Percentiles rank a stretch among this genome's conserved stretches.
Conservation (phyloP, 2,888 invertebrate species). For the Chaetoderma sp. region DNA sequence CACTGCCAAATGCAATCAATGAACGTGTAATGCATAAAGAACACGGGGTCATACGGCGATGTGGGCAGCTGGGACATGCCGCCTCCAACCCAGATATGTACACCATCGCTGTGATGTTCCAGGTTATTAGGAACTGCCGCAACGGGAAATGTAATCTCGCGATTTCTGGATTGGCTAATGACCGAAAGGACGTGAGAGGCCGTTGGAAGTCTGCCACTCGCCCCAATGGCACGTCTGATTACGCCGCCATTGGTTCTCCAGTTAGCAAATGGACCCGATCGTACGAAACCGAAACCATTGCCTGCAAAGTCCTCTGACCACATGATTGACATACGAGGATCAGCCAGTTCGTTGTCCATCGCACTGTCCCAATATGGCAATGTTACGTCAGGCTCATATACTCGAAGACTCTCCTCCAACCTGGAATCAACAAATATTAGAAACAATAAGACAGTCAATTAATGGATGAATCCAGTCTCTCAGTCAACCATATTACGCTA, state of each 20-base stretch:
- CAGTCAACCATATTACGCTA: too few species aligned
- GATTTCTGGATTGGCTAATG: constrained; percentile 18
- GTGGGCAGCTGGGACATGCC: constrained; percentile 51
- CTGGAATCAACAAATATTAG: constrained; percentile 30
- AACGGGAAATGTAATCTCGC: constrained; percentile 43
- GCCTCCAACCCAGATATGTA: constrained; percentile 53
- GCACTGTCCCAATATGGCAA: constrained; percentile 59
- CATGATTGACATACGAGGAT: constrained; percentile 45
- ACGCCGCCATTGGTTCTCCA: constrained; percentile 48
- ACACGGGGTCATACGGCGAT: constrained; percentile 52
- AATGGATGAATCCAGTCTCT: too few species aligned
- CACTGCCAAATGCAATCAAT: constrained; percentile 51
- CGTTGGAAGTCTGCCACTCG: constrained; percentile 42
- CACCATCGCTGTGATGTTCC: constrained; percentile 53
- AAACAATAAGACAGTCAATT: too few species aligned
- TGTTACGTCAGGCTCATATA: constrained; percentile 48
- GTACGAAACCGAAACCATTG: constrained; percentile 47
- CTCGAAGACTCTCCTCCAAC: constrained; percentile 55
- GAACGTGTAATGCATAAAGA: constrained; percentile 52
- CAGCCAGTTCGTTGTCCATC: constrained; percentile 43
- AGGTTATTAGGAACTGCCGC: constrained; percentile 45
- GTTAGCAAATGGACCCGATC: constrained; percentile 51
- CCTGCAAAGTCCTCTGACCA: constrained; percentile 52
- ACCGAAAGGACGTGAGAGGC: constrained; percentile 38
- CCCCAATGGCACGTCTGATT: constrained; percentile 8